phyloP scores from a whole-genome alignment of 2,888 invertebrate genomes.

The Dorcus parallelipipedus region DNA sequence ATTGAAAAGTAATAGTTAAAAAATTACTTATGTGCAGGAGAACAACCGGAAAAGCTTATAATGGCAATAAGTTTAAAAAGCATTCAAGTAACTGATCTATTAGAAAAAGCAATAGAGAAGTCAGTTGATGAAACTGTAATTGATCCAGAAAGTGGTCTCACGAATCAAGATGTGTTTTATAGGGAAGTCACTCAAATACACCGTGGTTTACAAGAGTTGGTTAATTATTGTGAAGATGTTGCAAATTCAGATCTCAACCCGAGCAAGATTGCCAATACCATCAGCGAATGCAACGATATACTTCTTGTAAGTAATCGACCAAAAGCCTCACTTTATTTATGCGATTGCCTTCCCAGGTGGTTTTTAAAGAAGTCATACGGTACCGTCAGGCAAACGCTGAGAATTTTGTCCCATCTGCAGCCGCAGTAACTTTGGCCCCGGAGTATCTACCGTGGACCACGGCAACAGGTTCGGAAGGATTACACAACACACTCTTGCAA shows the following conservation, averaged over 20 bases:
- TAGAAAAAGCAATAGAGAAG: constrained; percentile 58
- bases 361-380: constrained; percentile 63
- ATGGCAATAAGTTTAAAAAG: constrained; percentile 69
- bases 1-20: neutral
- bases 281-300: constrained; percentile 58
- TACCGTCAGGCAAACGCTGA: constrained; percentile 59
- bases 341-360: constrained; percentile 46
- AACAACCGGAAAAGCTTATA: constrained; percentile 76
- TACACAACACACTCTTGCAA: constrained; percentile 51
- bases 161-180: constrained; percentile 72
- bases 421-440: constrained; percentile 42
- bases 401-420: constrained; percentile 50
- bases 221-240: constrained; percentile 58
- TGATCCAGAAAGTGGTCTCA: constrained; percentile 53
- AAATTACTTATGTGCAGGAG: constrained; percentile 51
- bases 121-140: constrained; percentile 51
- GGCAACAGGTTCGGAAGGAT: constrained; percentile 54
- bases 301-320: constrained; percentile 48
- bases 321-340: constrained; percentile 4
- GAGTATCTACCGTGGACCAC: constrained; percentile 78
- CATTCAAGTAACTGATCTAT: constrained; percentile 56
- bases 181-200: constrained; percentile 67
- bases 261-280: constrained; percentile 53
- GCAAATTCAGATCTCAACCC: constrained; percentile 59
- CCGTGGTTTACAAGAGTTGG: constrained; percentile 61